A percentile compares a stretch with the other conserved stretches of the same genome.
These are phyloP conservation scores for Sarotherodon lohbergeri DNA, from an alignment of 2,113 vertebrate genomes.

Conservation along the genomic window DNA sequence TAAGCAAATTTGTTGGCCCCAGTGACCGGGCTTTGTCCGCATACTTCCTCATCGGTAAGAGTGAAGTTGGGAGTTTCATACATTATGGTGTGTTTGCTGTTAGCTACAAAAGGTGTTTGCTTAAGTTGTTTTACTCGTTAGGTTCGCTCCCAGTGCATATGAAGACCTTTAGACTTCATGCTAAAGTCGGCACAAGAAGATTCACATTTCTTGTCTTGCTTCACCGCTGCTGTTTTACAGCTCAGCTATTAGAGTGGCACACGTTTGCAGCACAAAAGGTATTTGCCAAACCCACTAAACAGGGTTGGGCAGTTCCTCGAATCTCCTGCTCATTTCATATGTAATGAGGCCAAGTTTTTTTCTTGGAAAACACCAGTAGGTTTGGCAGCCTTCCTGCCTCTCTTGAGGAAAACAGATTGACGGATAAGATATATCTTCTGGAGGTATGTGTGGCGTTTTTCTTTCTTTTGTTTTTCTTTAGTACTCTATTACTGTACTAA, in stretches of 20 bases:
- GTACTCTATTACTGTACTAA: not conserved
- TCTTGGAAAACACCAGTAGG: not conserved
- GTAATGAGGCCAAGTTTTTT: not conserved
- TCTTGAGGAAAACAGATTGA: not conserved
- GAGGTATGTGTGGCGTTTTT: not conserved
- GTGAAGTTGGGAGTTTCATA: not conserved
- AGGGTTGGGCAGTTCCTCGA: conserved; percentile 10
- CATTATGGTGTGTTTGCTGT: not conserved
- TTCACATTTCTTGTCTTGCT: not conserved
- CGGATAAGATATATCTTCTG: not conserved
- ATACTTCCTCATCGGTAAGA: conserved; percentile 19
- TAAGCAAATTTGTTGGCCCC: not conserved
- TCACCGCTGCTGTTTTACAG: not conserved
- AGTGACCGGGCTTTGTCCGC: not conserved
- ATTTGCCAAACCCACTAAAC: conserved; percentile 1
- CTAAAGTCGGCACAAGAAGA: not conserved
- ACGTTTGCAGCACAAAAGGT: not conserved
- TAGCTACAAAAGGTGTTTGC: not conserved
- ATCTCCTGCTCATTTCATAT: not conserved
- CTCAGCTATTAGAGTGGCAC: not conserved
- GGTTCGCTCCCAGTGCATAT: not conserved
- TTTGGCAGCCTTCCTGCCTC: not conserved
- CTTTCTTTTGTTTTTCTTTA: not conserved
- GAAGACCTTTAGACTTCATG: not conserved
- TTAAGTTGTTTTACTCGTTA: not conserved